Conservation (phyloP, 2,888 invertebrate species). For the Argynnis bischoffii region DNA sequence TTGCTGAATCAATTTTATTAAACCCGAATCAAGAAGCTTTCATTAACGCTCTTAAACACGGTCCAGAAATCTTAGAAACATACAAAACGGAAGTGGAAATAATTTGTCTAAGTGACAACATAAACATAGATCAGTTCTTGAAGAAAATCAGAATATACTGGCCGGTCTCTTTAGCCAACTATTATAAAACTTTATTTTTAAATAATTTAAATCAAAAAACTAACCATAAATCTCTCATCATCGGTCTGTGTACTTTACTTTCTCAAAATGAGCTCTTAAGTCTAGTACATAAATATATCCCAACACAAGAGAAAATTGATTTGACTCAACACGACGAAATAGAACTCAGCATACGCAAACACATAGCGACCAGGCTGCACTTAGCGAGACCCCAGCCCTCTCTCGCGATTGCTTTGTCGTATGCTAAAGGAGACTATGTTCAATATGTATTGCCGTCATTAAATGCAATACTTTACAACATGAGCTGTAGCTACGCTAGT, state of each 20-base stretch:
- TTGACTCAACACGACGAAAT: constrained; percentile 54
- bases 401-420: constrained; percentile 53
- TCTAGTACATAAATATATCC: constrained; percentile 55
- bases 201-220: constrained; percentile 46
- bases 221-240: constrained; percentile 50
- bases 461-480: constrained; percentile 54
- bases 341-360: constrained; percentile 53
- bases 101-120: constrained; percentile 49
- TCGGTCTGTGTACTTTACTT: constrained; percentile 54
- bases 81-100: constrained; percentile 47
- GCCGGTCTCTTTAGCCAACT: constrained; percentile 52
- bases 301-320: constrained; percentile 54
- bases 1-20: constrained; percentile 58
- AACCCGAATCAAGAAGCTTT: constrained; percentile 51
- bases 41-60: constrained; percentile 64
- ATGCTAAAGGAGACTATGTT: constrained; percentile 66
- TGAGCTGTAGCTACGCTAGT: constrained; percentile 47
- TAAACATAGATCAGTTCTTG: constrained; percentile 48
- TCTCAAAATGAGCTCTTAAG: constrained; percentile 48
- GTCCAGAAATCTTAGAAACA: constrained; percentile 53
- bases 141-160: constrained; percentile 61
- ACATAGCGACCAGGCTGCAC: constrained; percentile 59
- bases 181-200: constrained; percentile 49
- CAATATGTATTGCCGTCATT: constrained; percentile 62
- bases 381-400: constrained; percentile 58